Evolutionary conservation across 1,140 invertebrate species (phyloP).

Genomic region (Bombyx mandarina): DNA sequence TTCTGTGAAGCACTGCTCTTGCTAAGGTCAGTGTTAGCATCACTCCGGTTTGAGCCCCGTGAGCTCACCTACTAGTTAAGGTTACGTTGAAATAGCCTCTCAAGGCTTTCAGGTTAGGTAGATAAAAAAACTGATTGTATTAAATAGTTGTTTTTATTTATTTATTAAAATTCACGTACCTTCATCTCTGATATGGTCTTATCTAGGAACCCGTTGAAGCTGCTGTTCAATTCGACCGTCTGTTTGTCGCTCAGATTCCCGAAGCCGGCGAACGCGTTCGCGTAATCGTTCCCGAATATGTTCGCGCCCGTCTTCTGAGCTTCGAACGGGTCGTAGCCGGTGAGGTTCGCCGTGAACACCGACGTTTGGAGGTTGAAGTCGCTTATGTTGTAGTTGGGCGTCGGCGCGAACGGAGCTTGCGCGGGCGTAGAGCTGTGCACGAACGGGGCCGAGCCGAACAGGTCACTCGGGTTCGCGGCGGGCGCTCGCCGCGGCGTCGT

Average conservation of each 20-base stretch:
- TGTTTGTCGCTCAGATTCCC: slow-evolving; percentile 64
- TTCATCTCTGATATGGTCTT: slow-evolving; percentile 88
- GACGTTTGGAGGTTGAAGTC: slow-evolving; percentile 64
- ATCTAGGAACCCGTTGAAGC: slow-evolving; percentile 80
- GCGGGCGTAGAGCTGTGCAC: slow-evolving; percentile 10
- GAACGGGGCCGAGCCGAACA: slow-evolving; percentile 80
- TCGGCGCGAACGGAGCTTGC: slow-evolving; percentile 14
- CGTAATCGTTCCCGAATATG: slow-evolving; percentile 59
- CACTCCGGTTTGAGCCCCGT: too few relatives aligned
- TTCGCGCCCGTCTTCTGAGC: slow-evolving; percentile 77
- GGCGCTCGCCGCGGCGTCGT: slow-evolving; percentile 51
- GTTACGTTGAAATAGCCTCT: too few relatives aligned
- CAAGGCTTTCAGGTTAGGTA: too few relatives aligned
- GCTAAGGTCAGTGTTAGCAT: too few relatives aligned
- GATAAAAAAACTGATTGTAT: too few relatives aligned
- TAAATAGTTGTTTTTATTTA: too few relatives aligned
- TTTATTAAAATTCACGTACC: slow-evolving; percentile 59
- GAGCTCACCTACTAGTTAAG: too few relatives aligned
- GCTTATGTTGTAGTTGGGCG: slow-evolving; percentile 62
- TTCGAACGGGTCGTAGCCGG: slow-evolving; percentile 79
- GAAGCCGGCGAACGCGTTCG: slow-evolving; percentile 55
- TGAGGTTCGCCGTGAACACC: slow-evolving; percentile 53
- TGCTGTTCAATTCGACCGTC: slow-evolving; percentile 57
- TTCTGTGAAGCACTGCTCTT: too few relatives aligned
- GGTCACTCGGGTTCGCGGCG: slow-evolving; percentile 72